Evolutionary conservation across 1,140 invertebrate genomes (phyloP).

Genomic region (Chrysoperla carnea): DNA sequence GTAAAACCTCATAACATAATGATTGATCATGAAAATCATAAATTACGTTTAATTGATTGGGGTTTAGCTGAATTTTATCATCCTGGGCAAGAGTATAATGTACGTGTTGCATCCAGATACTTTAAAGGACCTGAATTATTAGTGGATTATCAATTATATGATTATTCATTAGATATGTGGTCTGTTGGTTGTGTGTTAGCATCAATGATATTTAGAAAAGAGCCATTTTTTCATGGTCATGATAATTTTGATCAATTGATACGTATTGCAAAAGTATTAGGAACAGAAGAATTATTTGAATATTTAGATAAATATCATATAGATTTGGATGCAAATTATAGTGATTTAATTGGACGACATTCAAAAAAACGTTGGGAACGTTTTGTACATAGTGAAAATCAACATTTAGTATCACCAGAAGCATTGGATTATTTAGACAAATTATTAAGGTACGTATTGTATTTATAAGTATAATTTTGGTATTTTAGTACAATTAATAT

Average conservation of each 20-base stretch:
- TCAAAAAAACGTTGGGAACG: slow-evolving; percentile 97
- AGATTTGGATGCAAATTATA: slow-evolving; percentile 89
- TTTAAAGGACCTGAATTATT: slow-evolving; percentile 96
- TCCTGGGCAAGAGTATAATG: slow-evolving; percentile 94
- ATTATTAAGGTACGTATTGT: slow-evolving; percentile 40
- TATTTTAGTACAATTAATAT: too few relatives aligned
- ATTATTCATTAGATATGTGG: slow-evolving; percentile 99
- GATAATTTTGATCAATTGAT: slow-evolving; percentile 99
- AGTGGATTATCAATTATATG: slow-evolving; percentile 98
- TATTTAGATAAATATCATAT: slow-evolving; percentile 99
- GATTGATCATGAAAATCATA: slow-evolving; percentile 58
- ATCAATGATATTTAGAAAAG: slow-evolving; percentile 99
- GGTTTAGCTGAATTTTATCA: slow-evolving; percentile 69
- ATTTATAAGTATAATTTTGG: too few relatives aligned
- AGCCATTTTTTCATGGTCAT: slow-evolving; percentile 99
- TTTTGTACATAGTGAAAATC: slow-evolving; percentile 97
- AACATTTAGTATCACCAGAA: slow-evolving; percentile 93
- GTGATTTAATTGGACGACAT: slow-evolving; percentile 93
- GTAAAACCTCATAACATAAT: slow-evolving; percentile 68
- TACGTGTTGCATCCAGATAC: slow-evolving; percentile 94
- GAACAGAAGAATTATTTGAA: slow-evolving; percentile 93
- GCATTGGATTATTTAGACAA: slow-evolving; percentile 97
- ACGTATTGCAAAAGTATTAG: slow-evolving; percentile 96
- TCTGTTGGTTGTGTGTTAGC: slow-evolving; percentile 98
- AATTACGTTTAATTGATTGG: slow-evolving; percentile 64